These are phyloP conservation scores for Dasypus novemcinctus DNA, from an alignment of 2,113 vertebrate species.

Conservation along the genomic window DNA sequence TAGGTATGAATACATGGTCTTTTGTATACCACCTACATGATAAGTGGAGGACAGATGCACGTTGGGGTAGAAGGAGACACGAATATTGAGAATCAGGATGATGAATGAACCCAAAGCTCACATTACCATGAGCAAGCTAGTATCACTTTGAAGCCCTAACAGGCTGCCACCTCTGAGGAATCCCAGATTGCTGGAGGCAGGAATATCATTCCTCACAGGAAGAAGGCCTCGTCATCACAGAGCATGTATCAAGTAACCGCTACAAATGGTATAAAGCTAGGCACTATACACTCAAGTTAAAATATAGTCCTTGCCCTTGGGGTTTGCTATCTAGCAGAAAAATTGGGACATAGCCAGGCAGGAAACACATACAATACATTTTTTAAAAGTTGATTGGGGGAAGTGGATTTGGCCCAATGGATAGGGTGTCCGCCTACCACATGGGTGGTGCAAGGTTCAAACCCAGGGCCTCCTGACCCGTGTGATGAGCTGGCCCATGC, in stretches of 20 bases:
- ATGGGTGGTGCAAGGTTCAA: too few species aligned
- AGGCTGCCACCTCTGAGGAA: background rate
- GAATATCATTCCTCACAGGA: background rate
- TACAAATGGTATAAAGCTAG: background rate
- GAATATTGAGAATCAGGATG: background rate
- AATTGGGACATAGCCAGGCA: background rate
- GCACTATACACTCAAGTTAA: background rate
- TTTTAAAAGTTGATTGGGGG: constrained; percentile 45
- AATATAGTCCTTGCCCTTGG: background rate
- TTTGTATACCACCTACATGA: background rate
- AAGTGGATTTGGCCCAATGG: too few species aligned
- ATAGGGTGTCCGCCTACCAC: too few species aligned
- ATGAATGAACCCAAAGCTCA: background rate
- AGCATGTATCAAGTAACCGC: background rate
- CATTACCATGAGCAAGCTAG: background rate
- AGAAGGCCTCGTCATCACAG: background rate
- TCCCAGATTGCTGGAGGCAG: background rate
- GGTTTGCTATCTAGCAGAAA: constrained; percentile 32
- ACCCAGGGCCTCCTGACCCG: too few species aligned
- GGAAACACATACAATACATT: background rate
- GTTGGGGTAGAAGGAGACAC: background rate
- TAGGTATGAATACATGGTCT: background rate
- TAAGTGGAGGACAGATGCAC: background rate
- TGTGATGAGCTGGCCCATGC: too few species aligned
- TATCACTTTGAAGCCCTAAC: background rate